phyloP scores from a whole-genome alignment of 2,888 invertebrate species.

The Norana najaformis region DNA sequence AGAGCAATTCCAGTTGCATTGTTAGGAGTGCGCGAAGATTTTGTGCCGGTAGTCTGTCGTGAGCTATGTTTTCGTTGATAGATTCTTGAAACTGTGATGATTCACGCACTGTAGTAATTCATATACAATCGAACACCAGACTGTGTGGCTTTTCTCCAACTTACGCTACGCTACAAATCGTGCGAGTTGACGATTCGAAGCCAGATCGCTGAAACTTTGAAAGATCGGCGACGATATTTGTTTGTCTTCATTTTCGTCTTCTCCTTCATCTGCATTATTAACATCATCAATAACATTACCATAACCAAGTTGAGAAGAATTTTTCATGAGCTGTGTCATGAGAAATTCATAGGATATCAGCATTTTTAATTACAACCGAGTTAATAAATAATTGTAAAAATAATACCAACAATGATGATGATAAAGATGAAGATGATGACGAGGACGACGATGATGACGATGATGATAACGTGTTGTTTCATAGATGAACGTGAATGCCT shows the following conservation, averaged over 20 bases:
- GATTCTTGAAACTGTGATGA: too few relatives aligned
- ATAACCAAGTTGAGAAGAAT: not conserved
- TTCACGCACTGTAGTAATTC: too few relatives aligned
- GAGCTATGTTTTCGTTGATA: too few relatives aligned
- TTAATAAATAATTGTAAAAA: not conserved
- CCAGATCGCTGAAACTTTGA: too few relatives aligned
- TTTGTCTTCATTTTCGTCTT: not conserved
- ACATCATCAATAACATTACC: not conserved
- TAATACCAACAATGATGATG: not conserved
- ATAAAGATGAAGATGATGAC: not conserved
- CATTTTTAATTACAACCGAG: not conserved
- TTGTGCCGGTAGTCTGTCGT: too few relatives aligned
- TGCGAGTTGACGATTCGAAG: too few relatives aligned
- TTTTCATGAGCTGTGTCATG: not conserved
- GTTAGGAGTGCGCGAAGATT: too few relatives aligned
- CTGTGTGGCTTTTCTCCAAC: too few relatives aligned
- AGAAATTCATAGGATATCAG: not conserved
- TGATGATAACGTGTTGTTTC: slow-evolving; percentile 18
- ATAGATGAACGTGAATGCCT: slow-evolving; percentile 45
- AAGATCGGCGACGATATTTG: too few relatives aligned
- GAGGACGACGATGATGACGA: not conserved
- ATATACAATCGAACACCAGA: too few relatives aligned
- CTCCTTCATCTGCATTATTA: not conserved
- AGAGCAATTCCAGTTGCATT: too few relatives aligned
- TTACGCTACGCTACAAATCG: too few relatives aligned